Conservation (phyloP, 2,888 invertebrate genomes). For the Orchesellides sinensis region DNA sequence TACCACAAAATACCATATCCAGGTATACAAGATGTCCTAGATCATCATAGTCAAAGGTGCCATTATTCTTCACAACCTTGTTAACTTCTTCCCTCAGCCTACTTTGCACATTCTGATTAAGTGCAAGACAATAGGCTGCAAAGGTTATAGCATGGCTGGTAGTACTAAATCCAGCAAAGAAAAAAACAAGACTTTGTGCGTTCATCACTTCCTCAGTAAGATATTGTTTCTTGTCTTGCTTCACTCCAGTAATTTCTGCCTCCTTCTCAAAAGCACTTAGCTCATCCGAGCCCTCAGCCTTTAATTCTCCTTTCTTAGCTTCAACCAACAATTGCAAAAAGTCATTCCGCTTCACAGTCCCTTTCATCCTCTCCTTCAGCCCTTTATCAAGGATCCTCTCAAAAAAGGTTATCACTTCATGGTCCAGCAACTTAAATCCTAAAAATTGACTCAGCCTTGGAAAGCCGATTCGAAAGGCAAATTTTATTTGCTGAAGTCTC, state of each 20-base stretch:
- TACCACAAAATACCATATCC: conserved; percentile 41
- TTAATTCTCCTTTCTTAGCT: conserved; percentile 39
- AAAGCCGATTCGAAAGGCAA: background rate
- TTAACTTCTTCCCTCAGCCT: conserved; percentile 40
- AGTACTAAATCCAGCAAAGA: conserved; percentile 53
- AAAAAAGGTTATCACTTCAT: conserved; percentile 12
- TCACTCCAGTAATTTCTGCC: background rate
- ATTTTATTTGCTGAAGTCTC: background rate
- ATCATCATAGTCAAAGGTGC: conserved; percentile 21
- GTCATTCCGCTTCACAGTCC: conserved; percentile 37
- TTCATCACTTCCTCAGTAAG: conserved; percentile 23
- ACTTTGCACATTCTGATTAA: conserved; percentile 43
- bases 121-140: conserved; percentile 40
- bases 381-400: conserved; percentile 1
- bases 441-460: background rate
- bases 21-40: conserved; percentile 4
- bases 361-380: conserved; percentile 7
- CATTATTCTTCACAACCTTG: background rate
- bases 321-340: conserved; percentile 68
- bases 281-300: conserved; percentile 41
- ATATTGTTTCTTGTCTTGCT: background rate
- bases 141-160: conserved; percentile 22
- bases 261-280: conserved; percentile 66
- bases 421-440: background rate
- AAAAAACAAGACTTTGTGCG: conserved; percentile 34